phyloP scores from a whole-genome alignment of 2,113 vertebrate genomes.

The Xiphophorus maculatus region DNA sequence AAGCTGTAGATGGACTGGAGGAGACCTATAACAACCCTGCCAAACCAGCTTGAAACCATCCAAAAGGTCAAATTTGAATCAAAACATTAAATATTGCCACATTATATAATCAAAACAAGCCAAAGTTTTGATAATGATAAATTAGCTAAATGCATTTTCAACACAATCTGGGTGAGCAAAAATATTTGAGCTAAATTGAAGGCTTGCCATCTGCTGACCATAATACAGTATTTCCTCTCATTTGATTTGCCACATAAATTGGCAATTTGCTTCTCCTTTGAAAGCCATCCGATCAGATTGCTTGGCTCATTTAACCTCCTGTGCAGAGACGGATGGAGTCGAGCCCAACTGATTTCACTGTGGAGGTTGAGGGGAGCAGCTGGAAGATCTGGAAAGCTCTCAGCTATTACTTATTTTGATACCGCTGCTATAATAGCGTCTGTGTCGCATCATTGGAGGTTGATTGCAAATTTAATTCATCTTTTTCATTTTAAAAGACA shows the following conservation, averaged over 20 bases:
- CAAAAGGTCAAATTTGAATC: background rate
- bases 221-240: slow-evolving; percentile 11
- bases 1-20: slow-evolving; percentile 26
- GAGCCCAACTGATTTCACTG: background rate
- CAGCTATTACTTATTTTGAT: background rate
- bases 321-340: slow-evolving; percentile 13
- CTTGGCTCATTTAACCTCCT: slow-evolving; percentile 34
- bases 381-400: background rate
- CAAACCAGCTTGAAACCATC: background rate
- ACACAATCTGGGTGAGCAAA: background rate
- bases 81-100: background rate
- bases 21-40: slow-evolving; percentile 20
- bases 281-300: slow-evolving; percentile 3
- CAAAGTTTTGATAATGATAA: background rate
- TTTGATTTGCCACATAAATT: slow-evolving; percentile 37
- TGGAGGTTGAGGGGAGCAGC: background rate
- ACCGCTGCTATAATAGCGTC: background rate
- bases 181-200: slow-evolving; percentile 3
- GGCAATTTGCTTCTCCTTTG: slow-evolving; percentile 25
- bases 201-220: slow-evolving; percentile 19
- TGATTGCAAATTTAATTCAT: background rate
- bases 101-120: slow-evolving; percentile 11
- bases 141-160: slow-evolving; percentile 9
- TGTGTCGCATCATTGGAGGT: background rate
- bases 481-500: background rate